Percentiles rank a stretch among this genome's conserved stretches.
phyloP scores from a whole-genome alignment of 2,113 vertebrate species.

The Myocastor coypus region DNA sequence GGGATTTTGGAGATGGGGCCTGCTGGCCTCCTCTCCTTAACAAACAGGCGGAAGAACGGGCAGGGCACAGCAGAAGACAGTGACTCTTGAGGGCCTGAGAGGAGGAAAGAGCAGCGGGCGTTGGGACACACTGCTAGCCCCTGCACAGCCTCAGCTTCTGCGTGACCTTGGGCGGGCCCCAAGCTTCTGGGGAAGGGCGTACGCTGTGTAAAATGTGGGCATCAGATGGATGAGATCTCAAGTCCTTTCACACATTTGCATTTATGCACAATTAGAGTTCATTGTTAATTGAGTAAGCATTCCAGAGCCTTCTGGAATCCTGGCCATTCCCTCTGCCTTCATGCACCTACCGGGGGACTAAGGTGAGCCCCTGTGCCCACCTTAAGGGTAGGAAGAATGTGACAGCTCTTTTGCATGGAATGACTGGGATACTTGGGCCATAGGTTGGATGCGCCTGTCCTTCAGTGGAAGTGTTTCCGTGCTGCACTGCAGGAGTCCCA shows the following conservation, averaged over 20 bases:
- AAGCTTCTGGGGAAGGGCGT: neutral
- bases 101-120: neutral
- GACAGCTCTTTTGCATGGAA: neutral
- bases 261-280: neutral
- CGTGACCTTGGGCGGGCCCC: neutral
- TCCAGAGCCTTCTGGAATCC: neutral
- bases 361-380: too few species aligned
- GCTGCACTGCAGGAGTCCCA: rapidly evolving
- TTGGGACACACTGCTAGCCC: neutral
- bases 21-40: rapidly evolving
- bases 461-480: neutral
- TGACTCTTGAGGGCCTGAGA: neutral
- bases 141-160: neutral
- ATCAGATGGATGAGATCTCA: too few species aligned
- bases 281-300: neutral
- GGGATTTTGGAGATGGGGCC: neutral
- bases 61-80: too few species aligned
- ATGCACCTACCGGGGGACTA: neutral
- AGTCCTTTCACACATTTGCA: neutral
- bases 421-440: neutral
- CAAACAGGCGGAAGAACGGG: neutral
- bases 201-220: neutral
- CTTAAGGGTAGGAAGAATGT: neutral
- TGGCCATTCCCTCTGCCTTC: neutral
- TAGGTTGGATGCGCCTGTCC: neutral